phyloP scores from a whole-genome alignment of 1,140 invertebrate species.

The Magallana ariakensis region DNA sequence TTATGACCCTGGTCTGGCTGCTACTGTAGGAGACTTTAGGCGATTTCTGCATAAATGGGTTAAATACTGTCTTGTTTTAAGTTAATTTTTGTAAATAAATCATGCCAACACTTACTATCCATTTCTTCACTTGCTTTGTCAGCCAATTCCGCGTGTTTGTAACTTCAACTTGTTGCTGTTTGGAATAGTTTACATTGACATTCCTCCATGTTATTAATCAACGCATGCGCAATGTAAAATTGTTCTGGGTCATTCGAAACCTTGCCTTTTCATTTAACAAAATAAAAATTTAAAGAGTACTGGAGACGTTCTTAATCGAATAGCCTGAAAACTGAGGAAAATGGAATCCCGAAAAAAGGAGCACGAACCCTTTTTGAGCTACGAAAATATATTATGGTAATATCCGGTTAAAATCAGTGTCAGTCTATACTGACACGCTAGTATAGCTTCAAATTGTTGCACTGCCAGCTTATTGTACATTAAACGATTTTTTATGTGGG shows the following conservation, averaged over 20 bases:
- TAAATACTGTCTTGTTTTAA: no score
- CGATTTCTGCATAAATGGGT: no score
- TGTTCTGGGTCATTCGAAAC: background rate
- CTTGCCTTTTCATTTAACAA: background rate
- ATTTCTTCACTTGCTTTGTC: background rate
- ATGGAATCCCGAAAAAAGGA: constrained; percentile 6
- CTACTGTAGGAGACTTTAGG: no score
- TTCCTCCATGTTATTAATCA: constrained; percentile 41
- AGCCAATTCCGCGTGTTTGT: background rate
- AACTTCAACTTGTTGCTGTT: constrained; percentile 47
- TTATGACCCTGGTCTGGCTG: no score
- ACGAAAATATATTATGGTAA: constrained; percentile 18
- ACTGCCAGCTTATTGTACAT: no score
- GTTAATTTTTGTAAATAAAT: no score
- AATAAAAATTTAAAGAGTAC: background rate
- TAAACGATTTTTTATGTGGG: no score
- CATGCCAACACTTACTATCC: background rate
- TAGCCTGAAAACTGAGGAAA: background rate
- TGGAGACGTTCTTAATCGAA: background rate
- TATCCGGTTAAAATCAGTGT: background rate
- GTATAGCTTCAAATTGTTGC: no score
- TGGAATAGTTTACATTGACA: constrained; percentile 55
- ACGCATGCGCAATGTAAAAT: constrained; percentile 35
- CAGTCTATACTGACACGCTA: no score
- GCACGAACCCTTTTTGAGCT: background rate